A percentile compares a stretch with the other conserved stretches of the same genome.
phyloP scores from a whole-genome alignment of 1,140 invertebrate genomes.

The Telenomus remus region DNA sequence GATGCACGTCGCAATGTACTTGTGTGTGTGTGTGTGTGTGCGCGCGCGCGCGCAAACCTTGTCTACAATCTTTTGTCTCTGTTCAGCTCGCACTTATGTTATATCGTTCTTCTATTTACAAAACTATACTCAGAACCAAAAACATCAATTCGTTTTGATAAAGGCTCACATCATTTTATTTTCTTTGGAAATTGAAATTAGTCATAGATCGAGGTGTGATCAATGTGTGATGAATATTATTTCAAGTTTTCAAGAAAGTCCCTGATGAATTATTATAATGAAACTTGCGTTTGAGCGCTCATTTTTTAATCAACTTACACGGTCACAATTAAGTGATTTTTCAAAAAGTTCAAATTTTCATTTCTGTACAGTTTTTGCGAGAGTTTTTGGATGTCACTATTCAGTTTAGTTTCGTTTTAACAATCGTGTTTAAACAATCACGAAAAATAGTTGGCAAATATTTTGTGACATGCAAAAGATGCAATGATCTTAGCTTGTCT shows the following conservation, averaged over 20 bases:
- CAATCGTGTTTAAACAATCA: not conserved
- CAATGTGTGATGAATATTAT: too few species aligned
- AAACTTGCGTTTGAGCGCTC: not conserved
- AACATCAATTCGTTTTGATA: too few species aligned
- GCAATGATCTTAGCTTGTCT: not conserved
- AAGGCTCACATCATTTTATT: too few species aligned
- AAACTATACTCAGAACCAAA: too few species aligned
- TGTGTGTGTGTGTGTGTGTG: slow-evolving; percentile 17
- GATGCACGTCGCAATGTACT: slow-evolving; percentile 40
- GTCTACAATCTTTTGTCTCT: not conserved
- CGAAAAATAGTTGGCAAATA: not conserved
- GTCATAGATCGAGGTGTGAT: too few species aligned
- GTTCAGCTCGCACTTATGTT: too few species aligned
- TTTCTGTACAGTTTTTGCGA: not conserved
- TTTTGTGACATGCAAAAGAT: too few species aligned
- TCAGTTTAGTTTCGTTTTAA: too few species aligned
- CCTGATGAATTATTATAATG: slow-evolving; percentile 2
- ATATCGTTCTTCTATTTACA: too few species aligned
- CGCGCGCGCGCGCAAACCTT: slow-evolving; percentile 7
- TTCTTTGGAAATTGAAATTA: slow-evolving; percentile 1
- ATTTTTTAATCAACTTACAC: slow-evolving; percentile 2
- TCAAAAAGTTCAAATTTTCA: not conserved
- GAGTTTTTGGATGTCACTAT: too few species aligned
- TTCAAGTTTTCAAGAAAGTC: slow-evolving; percentile 6
- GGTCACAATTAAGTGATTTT: slow-evolving; percentile 3